A percentile compares a stretch with the other conserved stretches of the same genome.
Evolutionary conservation across 1,140 invertebrate genomes (phyloP).

Genomic region (Sarcophaga peregrina): DNA sequence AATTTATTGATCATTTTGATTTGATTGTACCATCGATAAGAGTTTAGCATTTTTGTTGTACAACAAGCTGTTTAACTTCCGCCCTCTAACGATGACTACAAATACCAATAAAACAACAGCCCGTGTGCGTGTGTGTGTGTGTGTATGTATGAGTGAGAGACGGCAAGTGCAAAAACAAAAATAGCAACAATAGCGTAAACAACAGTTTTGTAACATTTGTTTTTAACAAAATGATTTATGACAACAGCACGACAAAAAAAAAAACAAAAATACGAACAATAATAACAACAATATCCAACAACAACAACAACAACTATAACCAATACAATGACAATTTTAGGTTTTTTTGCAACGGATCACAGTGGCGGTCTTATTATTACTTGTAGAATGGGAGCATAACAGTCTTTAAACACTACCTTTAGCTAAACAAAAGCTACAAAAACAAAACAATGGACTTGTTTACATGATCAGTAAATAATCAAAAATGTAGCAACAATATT

Average conservation of each 20-base stretch:
- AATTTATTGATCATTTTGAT: slow-evolving; percentile 10
- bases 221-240: slow-evolving; percentile 27
- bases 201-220: slow-evolving; percentile 20
- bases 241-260: background rate
- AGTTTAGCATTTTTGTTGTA: background rate
- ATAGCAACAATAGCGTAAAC: background rate
- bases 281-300: no score
- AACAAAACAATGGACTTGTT: no score
- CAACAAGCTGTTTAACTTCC: slow-evolving; percentile 10
- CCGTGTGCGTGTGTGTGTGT: background rate
- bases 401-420: no score
- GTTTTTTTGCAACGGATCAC: background rate
- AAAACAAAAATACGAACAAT: no score
- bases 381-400: no score
- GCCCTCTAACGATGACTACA: background rate
- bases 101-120: background rate
- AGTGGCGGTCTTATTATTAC: no score
- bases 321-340: slow-evolving; percentile 11
- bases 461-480: no score
- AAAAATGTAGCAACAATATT: no score
- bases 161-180: background rate
- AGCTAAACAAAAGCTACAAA: no score
- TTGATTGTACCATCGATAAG: slow-evolving; percentile 15
- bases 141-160: no score
- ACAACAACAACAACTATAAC: background rate